Base-by-base conservation (phyloP, 1,140 invertebrate species). In the Gryon sp. region DNA sequence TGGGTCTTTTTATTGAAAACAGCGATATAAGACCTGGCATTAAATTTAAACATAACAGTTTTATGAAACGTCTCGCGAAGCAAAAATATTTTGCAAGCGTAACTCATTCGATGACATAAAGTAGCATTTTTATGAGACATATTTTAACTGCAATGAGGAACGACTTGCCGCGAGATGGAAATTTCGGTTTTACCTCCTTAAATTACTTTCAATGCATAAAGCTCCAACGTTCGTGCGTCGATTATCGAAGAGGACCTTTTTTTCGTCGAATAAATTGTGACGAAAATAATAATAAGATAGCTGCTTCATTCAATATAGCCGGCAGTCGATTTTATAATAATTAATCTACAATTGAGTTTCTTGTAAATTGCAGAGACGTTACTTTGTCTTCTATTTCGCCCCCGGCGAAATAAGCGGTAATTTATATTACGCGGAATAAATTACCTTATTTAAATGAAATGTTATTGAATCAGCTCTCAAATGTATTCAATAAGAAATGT, bases 341-440 rank as follows among this genome's bases (percentile, higher is more conserved):
- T 65, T 65, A 52, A 65, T 65, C 30, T n/a, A 53, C 62, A 66
- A 55, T 66, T 55, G 38, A 22, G 22, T 46, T 53, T 55, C 40
- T 66, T 32, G 60, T 53, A 19, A 43, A 55, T 45, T 5, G 50
- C 15, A 24, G 30, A 26, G 28, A 34, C 14, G 43, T 40, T 30
- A 40, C 16, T 59, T 59, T 43, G 45, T 52, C 14, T 28, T 32
- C 15, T 32, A 20, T 52, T 50, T 50, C 24, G n/a, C 7, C 65
- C 32, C 19, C 34, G 12, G 46, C 34, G 43, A 50, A 52, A 19
- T 20, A 19, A 32, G 14, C 15, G 5, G 38, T 68, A 68, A 46
- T 68, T 68, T 38, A 46, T 65, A 43, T 55, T 28, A 16, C 16
- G 12, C n/a, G 4, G 36, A 40, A 43, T 24, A 57, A 57, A 68